A percentile compares a stretch with the other conserved stretches of the same genome.
phyloP scores from a whole-genome alignment of 2,113 vertebrate genomes.

The Hydrolagus affinis region DNA sequence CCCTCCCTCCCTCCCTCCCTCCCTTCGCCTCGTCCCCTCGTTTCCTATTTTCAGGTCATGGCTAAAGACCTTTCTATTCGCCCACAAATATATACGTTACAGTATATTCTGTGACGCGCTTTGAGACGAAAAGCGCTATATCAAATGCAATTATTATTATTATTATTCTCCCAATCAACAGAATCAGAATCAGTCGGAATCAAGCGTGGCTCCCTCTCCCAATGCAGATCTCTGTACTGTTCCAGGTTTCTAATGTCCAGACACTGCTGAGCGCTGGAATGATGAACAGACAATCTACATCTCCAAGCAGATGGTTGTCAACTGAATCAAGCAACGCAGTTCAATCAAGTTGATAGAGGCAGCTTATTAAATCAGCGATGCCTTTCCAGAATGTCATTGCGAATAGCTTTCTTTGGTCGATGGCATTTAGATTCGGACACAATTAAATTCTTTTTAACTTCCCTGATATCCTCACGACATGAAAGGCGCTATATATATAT shows the following conservation, averaged over 20 bases:
- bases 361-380: constrained; percentile 18
- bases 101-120: too few species aligned
- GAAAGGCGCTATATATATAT: too few species aligned
- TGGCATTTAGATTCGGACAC: too few species aligned
- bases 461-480: too few species aligned
- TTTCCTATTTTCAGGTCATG: background rate
- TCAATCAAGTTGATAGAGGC: constrained; percentile 18
- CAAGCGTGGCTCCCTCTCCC: background rate
- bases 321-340: background rate
- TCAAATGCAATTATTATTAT: too few species aligned
- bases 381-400: background rate
- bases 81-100: too few species aligned
- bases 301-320: constrained; percentile 27
- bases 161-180: too few species aligned
- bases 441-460: too few species aligned
- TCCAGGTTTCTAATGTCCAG: too few species aligned
- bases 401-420: background rate
- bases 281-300: background rate
- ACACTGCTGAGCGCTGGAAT: background rate
- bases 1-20: background rate
- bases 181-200: too few species aligned
- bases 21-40: background rate
- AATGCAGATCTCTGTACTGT: too few species aligned
- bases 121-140: too few species aligned
- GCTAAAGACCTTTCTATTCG: background rate